Evolutionary conservation across 2,113 vertebrate genomes (phyloP), one percentile per base, ranked within the genome.

Genomic region (Mesoclemmys tuberculata): DNA sequence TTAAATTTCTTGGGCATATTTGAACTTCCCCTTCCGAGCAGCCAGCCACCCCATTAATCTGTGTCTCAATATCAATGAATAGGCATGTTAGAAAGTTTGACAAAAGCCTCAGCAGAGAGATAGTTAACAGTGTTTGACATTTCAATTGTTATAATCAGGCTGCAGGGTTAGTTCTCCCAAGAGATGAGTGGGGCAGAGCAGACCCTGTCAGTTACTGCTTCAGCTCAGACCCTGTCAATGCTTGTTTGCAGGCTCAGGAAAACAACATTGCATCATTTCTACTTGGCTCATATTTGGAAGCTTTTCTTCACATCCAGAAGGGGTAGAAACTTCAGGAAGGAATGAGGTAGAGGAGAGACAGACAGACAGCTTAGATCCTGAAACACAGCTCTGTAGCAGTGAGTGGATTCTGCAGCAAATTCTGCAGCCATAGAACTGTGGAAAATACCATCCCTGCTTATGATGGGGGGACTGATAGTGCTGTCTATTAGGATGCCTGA

Each of bases 191-290:
- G 90, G 80, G 92, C 93, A 90, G 90, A 93, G 90, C 82, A 93
- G 85, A 93, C 94, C 96, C 87, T 93, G 90, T 85, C 90, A 93
- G 77, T 92, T 95, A 88, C 55, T 86, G 88, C 90, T 82, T 94
- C 83, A 93, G 82, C 85, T n/a, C 82, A 93, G 85, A 93, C 94
- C 96, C 87, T 93, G 90, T 85, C 90, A 93, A 71, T 92, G 91
- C 82, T 93, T 95, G 95, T 95, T 97, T 92, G 94, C 91, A 96
- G 94, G 88, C 93, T 96, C 82, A 84, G 93, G 31, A 56, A 96
- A 82, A 92, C 54, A 52, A 80, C 86, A 41, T 84, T 91, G 91
- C 81, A 93, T 90, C 96, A 94, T 86, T 90, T 90, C 38, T 84
- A 84, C 91, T 95, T 94, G 95, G 93, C 89, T 96, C 93, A 87